Base-by-base conservation (phyloP, 2,888 invertebrate species). In the Danaus chrysippus region DNA sequence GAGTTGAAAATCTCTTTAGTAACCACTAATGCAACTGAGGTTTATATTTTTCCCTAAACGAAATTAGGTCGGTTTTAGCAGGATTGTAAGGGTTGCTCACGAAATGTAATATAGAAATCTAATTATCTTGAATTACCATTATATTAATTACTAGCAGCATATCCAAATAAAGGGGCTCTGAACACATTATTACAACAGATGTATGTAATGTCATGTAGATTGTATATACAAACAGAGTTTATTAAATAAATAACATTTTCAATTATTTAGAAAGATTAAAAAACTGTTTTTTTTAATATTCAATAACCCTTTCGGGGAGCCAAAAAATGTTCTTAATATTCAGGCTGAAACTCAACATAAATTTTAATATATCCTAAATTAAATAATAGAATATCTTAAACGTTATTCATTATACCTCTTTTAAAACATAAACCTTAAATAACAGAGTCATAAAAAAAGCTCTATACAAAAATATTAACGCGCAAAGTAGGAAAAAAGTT, bases 21-120 rank as follows among this genome's bases (percentile, higher is more conserved):
- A 66, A 70, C 63, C 68, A 64, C 69, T 68, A 61, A 68, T 70
- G 63, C 63, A 70, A 68, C 58, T 56, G 60, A 55, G 65, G 67
- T 66, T 69, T 69, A 68, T 69, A 72, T 73, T 73, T 73, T 66
- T 68, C 65, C 54, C 61, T 56, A 41, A 54, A 43, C 62, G 59
- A 70, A 71, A 70, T 68, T 68, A 67, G 68, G 69, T 65, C 68
- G 64, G 56, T 56, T 61, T 64, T 62, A 71, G 62, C 61, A 63
- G 57, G 53, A 49, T 55, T 44, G 46, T 65, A 55, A 49, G 58
- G 11, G 41, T 42, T 13, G 19, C 56, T 43, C 10, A 43, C 43
- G 12, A 43, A 43, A 43, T 11, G 43, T 43, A 43, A 43, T 43
- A 43, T n/a, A n/a, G 43, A 34, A 34, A 34, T 34, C 23, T 34